Base-by-base conservation (phyloP, 2,797 vertebrate genomes). In the Odontamblyopus lacepedii region DNA sequence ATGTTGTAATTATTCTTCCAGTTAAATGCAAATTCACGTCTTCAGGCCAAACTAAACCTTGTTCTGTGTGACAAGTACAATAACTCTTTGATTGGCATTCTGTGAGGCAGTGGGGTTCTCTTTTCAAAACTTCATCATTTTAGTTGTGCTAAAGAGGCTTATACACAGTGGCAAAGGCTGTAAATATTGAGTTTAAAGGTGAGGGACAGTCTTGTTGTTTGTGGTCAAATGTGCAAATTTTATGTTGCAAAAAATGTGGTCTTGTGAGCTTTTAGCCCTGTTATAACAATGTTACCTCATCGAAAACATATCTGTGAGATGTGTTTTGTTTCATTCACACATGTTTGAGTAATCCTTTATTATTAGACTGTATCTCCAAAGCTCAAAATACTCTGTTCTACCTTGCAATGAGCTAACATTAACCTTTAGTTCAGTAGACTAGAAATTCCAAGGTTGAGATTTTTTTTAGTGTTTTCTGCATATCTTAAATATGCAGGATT, bases 1-100 rank as follows among this genome's bases (percentile, higher is more conserved):
- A 69, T 44, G 30, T 44, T 18, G 30, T 35, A 72, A 75, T 63
- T 70, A 29, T 67, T 56, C 59, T 67, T 50, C 41, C 71, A 72
- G 77, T 67, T 71, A 67, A 19, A 80, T 73, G 69, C 67, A 74
- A 73, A 80, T 74, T 23, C 60, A 71, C 32, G 38, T 75, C 67
- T 72, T 72, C 35, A 29, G 65, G 35, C 70, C 30, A 68, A 68
- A 55, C 63, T 16, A 65, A 73, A 53, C 59, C 53, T 66, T 1
- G 56, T 83, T 63, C 78, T 5, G 13, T 50, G 48, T 15, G 15
- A 65, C 64, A 63, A 59, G 67, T 8, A 35, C 60, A 26, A 65
- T 30, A 55, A 44, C 3, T 16, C 50, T 80, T 57, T 70, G 5
- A 3, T 0, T 6, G 61, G 29, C n/a, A 0, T 61, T 59, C 63